Percentiles rank a stretch among this genome's conserved stretches.
Evolutionary conservation across 2,888 invertebrate species (phyloP).

Genomic region (Epistrophe eligans): DNA sequence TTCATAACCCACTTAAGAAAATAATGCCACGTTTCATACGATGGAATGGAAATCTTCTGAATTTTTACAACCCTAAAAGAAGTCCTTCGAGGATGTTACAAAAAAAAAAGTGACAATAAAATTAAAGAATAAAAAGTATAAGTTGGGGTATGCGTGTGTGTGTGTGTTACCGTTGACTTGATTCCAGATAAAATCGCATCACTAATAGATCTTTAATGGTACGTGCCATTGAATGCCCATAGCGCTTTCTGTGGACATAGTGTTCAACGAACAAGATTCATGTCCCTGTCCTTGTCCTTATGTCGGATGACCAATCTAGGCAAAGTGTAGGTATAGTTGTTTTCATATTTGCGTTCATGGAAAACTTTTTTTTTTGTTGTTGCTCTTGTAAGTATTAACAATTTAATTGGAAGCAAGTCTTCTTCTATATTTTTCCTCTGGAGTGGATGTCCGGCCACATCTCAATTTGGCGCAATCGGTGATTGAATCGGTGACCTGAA

Average conservation of each 20-base stretch:
- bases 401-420: constrained; percentile 63
- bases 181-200: constrained; percentile 63
- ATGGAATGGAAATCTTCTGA: constrained; percentile 58
- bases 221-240: constrained; percentile 59
- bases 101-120: constrained; percentile 22
- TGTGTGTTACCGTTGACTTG: neutral
- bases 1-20: constrained; percentile 73
- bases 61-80: constrained; percentile 57
- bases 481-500: constrained; percentile 59
- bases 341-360: constrained; percentile 55
- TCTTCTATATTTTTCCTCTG: neutral
- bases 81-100: constrained; percentile 20
- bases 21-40: constrained; percentile 53
- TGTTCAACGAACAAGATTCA: constrained; percentile 49
- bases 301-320: constrained; percentile 53
- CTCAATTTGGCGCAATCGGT: constrained; percentile 66
- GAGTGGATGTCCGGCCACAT: constrained; percentile 18
- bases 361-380: constrained; percentile 33
- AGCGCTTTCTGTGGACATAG: constrained; percentile 35
- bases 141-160: neutral
- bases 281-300: neutral
- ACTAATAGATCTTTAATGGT: constrained; percentile 74
- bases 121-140: neutral
- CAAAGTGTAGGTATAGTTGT: constrained; percentile 11
- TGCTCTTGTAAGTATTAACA: constrained; percentile 31